These are phyloP conservation scores for Dermolepida albohirtum DNA, from an alignment of 2,888 invertebrate genomes.

Conservation along the genomic window DNA sequence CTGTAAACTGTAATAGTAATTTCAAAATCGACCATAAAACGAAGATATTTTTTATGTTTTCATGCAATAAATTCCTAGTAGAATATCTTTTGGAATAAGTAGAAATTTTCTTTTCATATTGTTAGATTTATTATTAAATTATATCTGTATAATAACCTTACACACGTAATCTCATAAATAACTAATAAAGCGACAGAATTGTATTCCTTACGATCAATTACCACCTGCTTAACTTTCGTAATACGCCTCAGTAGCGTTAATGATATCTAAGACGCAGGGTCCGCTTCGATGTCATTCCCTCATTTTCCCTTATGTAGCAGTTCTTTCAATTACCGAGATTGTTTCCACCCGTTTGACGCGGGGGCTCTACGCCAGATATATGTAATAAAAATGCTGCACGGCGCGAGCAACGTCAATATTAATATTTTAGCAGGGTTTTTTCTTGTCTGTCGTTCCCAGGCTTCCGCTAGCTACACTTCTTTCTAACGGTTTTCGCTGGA, in stretches of 20 bases:
- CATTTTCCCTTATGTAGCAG: constrained; percentile 42
- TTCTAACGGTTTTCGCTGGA: constrained; percentile 24
- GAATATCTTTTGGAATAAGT: too few species aligned
- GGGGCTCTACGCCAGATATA: constrained; percentile 43
- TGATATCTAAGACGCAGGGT: constrained; percentile 23
- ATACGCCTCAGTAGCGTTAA: constrained; percentile 32
- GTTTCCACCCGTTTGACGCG: constrained; percentile 44
- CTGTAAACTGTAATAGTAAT: too few species aligned
- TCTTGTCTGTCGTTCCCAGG: constrained; percentile 21
- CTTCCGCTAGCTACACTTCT: constrained; percentile 20
- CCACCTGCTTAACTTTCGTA: constrained; percentile 43
- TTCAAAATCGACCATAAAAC: too few species aligned
- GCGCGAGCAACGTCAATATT: constrained; percentile 49
- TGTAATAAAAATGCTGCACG: constrained; percentile 48
- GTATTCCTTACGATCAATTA: constrained; percentile 38
- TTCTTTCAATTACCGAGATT: constrained; percentile 50
- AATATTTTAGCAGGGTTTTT: constrained; percentile 50
- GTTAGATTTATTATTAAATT: too few species aligned
- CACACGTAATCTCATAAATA: background rate
- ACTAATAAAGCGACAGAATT: constrained; percentile 23
- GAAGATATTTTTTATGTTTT: too few species aligned
- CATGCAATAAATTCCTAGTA: too few species aligned
- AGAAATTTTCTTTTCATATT: too few species aligned
- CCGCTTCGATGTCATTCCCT: constrained; percentile 34
- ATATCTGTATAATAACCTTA: background rate